Conservation (phyloP, 2,113 vertebrate genomes). For the Bubo blakistoni region DNA sequence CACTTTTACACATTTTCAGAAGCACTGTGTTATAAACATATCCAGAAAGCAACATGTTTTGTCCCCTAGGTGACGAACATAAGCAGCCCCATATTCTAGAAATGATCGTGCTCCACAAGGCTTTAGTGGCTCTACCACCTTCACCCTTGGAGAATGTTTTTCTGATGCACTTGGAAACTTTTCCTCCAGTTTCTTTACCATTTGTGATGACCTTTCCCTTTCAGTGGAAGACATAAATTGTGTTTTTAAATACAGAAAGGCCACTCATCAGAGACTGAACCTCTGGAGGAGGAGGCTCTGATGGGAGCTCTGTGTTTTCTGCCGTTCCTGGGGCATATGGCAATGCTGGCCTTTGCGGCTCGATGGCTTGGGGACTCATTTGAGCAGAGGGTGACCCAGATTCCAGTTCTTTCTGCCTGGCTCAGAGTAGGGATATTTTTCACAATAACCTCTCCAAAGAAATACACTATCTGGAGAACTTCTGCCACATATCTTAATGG, state of each 20-base stretch:
- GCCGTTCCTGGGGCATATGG: neutral
- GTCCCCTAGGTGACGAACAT: neutral
- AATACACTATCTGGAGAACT: neutral
- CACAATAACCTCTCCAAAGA: neutral
- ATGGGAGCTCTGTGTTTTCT: neutral
- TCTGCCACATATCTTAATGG: neutral
- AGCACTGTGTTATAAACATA: neutral
- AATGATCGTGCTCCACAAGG: neutral
- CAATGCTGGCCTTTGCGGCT: neutral
- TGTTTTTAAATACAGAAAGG: neutral
- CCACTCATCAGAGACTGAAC: neutral
- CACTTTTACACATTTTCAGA: neutral
- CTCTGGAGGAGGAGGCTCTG: neutral
- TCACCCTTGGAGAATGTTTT: neutral
- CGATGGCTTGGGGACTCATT: fast-evolving
- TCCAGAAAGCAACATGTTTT: neutral
- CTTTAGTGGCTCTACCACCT: neutral
- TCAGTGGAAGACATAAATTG: neutral
- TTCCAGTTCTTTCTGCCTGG: neutral
- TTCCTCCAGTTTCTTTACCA: neutral
- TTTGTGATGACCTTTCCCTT: neutral
- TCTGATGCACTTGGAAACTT: neutral
- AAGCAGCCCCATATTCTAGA: neutral
- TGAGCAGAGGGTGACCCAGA: neutral
- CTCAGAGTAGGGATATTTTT: neutral